A percentile compares a stretch with the other conserved stretches of the same genome.
Conservation (phyloP, 1,140 invertebrate species). For the Mylabris phalerata region DNA sequence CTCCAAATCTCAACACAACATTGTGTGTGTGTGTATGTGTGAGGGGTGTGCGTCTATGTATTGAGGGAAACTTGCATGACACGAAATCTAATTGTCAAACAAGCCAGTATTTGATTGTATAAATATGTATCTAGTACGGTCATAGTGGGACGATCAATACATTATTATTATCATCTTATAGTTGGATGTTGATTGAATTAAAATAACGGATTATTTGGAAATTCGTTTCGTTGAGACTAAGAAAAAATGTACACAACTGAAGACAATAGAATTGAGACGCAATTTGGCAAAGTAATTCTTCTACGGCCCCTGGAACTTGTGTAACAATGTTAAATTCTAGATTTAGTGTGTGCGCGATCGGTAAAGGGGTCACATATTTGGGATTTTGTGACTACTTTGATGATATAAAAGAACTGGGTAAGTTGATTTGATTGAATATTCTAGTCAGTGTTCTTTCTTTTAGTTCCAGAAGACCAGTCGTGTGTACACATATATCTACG, state of each 20-base stretch:
- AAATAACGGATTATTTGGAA: too few species aligned
- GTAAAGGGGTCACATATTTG: constrained; percentile 34
- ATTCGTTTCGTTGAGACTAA: too few species aligned
- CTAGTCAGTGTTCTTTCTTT: constrained; percentile 38
- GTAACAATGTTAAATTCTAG: constrained; percentile 15
- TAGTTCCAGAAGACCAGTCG: constrained; percentile 35
- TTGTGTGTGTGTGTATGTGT: not conserved
- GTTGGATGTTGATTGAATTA: too few species aligned
- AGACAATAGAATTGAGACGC: constrained; percentile 1
- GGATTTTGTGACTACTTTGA: constrained; percentile 34
- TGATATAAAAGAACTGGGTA: constrained; percentile 30
- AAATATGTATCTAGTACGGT: not conserved
- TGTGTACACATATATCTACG: constrained; percentile 22
- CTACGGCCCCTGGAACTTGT: constrained; percentile 5
- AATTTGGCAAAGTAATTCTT: constrained; percentile 5
- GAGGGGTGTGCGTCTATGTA: too few species aligned
- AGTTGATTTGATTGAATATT: constrained; percentile 39
- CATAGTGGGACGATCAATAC: too few species aligned
- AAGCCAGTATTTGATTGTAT: constrained; percentile 7
- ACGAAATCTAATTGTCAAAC: constrained; percentile 11
- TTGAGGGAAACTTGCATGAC: constrained; percentile 1
- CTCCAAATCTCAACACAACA: constrained; percentile 17
- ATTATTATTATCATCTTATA: too few species aligned
- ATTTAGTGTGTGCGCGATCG: constrained; percentile 23
- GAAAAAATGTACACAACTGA: too few species aligned